Evolutionary conservation across 2,797 vertebrate species (phyloP), one percentile per base, ranked within the genome.

Genomic region (Craterocephalus amniculus): DNA sequence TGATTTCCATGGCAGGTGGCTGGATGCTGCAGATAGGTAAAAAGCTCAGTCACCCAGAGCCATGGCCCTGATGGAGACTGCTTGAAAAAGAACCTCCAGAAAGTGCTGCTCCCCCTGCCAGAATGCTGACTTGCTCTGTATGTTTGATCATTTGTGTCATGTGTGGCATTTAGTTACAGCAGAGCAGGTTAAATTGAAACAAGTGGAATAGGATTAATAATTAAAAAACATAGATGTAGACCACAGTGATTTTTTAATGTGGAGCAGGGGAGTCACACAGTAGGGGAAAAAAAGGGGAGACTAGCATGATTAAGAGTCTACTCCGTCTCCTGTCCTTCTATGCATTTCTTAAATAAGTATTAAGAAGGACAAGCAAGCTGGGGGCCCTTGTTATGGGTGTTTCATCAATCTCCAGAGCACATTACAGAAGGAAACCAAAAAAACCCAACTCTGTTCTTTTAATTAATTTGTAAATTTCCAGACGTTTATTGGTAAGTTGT

Each of bases 1-100:
- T 93, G 93, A 93, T 94, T 91, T 94, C 94, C 91, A 92, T 95
- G 95, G 95, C 95, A 89, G 93, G 93, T 83, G 36, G 87, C 92
- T 90, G 85, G 82, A 83, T 68, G 89, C 94, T 92, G 94, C 93
- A 88, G 92, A 91, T 91, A 95, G 93, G 92, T 91, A 91, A 89
- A 87, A 87, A 88, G 88, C 94, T 94, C 92, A 82, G 79, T 91
- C 93, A 94, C 84, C 90, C 82, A 85, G 89, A 92, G 93, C 89
- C 91, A 89, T 78, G 78, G 80, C 83, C 91, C 93, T 76, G 78
- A 90, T 94, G 90, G 92, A 94, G 91, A 89, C 73, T 77, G 81
- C 85, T 89, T 76, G 76, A 92, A 88, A 80, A 85, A 73, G 89
- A 88, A 67, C 88, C 81, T 81, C 60, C 59, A 77, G 70, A 88